phyloP scores from a whole-genome alignment of 1,140 invertebrate species.

The Cylas formicarius region DNA sequence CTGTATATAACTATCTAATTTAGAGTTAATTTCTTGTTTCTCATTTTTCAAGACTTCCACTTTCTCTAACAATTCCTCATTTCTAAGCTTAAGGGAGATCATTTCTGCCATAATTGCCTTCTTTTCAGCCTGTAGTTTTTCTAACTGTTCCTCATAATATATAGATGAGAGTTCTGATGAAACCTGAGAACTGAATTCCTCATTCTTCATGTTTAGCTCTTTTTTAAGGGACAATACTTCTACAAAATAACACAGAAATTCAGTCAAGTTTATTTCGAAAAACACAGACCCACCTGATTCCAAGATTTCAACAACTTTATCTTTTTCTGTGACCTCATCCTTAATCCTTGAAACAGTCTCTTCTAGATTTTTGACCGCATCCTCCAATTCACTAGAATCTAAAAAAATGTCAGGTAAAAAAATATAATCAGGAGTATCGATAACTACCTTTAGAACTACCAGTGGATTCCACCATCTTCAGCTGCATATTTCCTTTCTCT shows the following conservation, averaged over 20 bases:
- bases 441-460: slow-evolving; percentile 28
- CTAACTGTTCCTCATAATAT: slow-evolving; percentile 61
- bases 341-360: slow-evolving; percentile 9
- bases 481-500: slow-evolving; percentile 55
- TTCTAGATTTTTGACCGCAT: slow-evolving; percentile 19
- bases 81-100: slow-evolving; percentile 46
- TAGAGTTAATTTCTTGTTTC: slow-evolving; percentile 49
- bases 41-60: slow-evolving; percentile 51
- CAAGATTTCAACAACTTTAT: slow-evolving; percentile 25
- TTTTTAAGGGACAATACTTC: slow-evolving; percentile 25
- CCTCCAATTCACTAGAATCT: slow-evolving; percentile 11
- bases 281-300: slow-evolving; percentile 20
- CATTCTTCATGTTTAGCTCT: slow-evolving; percentile 30
- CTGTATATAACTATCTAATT: slow-evolving; percentile 54
- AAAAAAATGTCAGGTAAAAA: slow-evolving; percentile 4
- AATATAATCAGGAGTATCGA: slow-evolving; percentile 6
- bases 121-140: slow-evolving; percentile 46
- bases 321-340: slow-evolving; percentile 26
- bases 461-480: slow-evolving; percentile 32
- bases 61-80: slow-evolving; percentile 48
- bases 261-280: neutral
- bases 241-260: slow-evolving; percentile 17
- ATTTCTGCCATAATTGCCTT: slow-evolving; percentile 29
- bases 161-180: slow-evolving; percentile 64
- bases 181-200: slow-evolving; percentile 44